A percentile compares a stretch with the other conserved stretches of the same genome.
Conservation (phyloP, 2,113 vertebrate genomes). For the Salvelinus sp. region DNA sequence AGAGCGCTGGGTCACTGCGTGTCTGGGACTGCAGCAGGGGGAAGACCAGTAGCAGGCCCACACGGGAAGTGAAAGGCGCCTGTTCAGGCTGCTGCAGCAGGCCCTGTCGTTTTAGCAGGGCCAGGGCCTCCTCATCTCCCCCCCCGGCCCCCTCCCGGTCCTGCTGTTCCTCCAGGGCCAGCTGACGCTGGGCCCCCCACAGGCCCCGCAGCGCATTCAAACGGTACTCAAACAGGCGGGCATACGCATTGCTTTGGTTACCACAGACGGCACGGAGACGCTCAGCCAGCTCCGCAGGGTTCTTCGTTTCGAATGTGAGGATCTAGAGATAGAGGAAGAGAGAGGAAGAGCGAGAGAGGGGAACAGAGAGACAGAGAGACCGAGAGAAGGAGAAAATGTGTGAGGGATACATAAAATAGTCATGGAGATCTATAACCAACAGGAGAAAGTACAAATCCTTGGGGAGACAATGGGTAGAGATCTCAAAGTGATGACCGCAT, state of each 20-base stretch:
- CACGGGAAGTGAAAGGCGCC: slow-evolving; percentile 93
- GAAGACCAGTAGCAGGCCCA: slow-evolving; percentile 93
- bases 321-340: slow-evolving; percentile 74
- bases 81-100: slow-evolving; percentile 92
- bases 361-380: background rate
- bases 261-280: slow-evolving; percentile 92
- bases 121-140: slow-evolving; percentile 88
- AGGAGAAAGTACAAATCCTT: background rate
- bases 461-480: background rate
- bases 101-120: slow-evolving; percentile 94
- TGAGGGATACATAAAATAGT: background rate
- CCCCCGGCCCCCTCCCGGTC: slow-evolving; percentile 87
- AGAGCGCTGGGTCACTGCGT: slow-evolving; percentile 92
- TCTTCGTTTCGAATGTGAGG: slow-evolving; percentile 96
- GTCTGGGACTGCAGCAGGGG: slow-evolving; percentile 96
- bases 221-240: slow-evolving; percentile 92
- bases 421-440: background rate
- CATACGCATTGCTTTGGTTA: slow-evolving; percentile 97
- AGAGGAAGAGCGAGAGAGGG: background rate
- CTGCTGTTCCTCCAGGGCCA: slow-evolving; percentile 95
- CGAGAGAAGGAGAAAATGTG: background rate
- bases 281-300: slow-evolving; percentile 88
- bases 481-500: background rate
- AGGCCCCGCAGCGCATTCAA: slow-evolving; percentile 94
- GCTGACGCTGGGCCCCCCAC: slow-evolving; percentile 95